A percentile compares a stretch with the other conserved stretches of the same genome.
phyloP scores from a whole-genome alignment of 1,140 invertebrate genomes.

The Carcinoscorpius rotundicauda region DNA sequence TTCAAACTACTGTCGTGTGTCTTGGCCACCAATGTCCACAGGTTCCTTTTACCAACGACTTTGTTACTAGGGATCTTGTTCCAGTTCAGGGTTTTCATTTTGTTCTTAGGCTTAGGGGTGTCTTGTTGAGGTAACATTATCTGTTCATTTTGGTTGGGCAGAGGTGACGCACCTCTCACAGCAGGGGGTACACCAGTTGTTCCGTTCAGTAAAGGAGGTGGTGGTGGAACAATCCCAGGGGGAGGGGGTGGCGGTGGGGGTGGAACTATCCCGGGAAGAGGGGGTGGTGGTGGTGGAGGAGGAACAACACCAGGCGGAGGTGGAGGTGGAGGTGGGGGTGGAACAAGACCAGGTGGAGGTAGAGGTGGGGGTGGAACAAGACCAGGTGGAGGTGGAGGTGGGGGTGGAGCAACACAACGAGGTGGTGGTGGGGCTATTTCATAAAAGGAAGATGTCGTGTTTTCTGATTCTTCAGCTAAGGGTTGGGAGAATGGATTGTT shows the following conservation, averaged over 20 bases:
- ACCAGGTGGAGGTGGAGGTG: conserved; percentile 28
- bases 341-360: conserved; percentile 8
- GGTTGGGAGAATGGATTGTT: background rate
- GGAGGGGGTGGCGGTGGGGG: conserved; percentile 13
- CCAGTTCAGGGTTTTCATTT: conserved; percentile 92
- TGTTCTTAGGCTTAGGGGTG: conserved; percentile 67
- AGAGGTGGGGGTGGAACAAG: conserved; percentile 31
- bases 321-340: conserved; percentile 28
- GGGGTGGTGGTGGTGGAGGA: conserved; percentile 22
- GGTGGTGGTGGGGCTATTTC: conserved; percentile 21
- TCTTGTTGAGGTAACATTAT: conserved; percentile 20
- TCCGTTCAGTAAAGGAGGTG: conserved; percentile 17
- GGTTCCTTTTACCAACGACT: conserved; percentile 70
- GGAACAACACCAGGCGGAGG: conserved; percentile 18
- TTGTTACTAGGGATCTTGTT: conserved; percentile 75
- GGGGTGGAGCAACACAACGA: conserved; percentile 34
- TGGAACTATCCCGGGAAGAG: conserved; percentile 8
- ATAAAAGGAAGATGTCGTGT: background rate
- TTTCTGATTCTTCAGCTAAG: background rate
- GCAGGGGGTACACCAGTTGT: conserved; percentile 4
- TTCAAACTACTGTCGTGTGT: conserved; percentile 63
- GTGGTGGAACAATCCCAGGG: conserved; percentile 20
- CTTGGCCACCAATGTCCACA: conserved; percentile 80
- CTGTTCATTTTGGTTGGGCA: background rate
- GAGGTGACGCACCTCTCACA: conserved; percentile 7